Base-by-base conservation (phyloP, 2,797 vertebrate species). In the Gallinago solitaria region DNA sequence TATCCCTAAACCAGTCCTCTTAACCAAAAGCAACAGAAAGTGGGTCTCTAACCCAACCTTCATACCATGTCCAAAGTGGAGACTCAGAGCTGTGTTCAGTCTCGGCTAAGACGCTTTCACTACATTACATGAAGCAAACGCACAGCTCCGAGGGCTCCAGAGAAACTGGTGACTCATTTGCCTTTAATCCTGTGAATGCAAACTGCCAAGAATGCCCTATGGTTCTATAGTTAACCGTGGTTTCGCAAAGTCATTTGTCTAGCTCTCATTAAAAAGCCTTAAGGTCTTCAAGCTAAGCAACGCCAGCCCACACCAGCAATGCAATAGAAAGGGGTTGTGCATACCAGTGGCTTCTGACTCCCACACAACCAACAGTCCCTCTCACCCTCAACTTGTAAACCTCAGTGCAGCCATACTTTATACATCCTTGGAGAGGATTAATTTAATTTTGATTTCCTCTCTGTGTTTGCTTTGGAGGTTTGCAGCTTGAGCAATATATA, bases 361-460 rank as follows among this genome's bases (percentile, higher is more conserved):
- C 59, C 80, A 65, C 37, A 47, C 3, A 30, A 76, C 68, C 71
- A 68, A 59, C 51, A 83, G 64, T 53, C 65, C 82, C 83, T 87
- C 87, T 77, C 61, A 85, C 61, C 75, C 81, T 81, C 68, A 95
- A 63, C 41, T 78, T 65, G 77, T 61, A 90, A 83, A 76, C 67
- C 51, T 95, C 84, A 24, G 64, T 80, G 73, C 78, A 97, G 78
- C 76, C 92, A 85, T 74, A 56, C 59, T 97, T 97, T 97, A 97
- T 94, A 94, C 78, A 97, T 92, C 97, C 97, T 97, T 92, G 78
- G 97, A 98, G 97, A 97, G 93, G 94, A 98, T 97, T 97, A 96
- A 97, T 97, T 98, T 96, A 96, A 97, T 97, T 98, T 96, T 97
- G 86, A 97, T 97, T 97, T 98, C 96, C 94, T 96, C 71, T 75